Percentiles rank a stretch among this genome's conserved stretches.
phyloP scores from a whole-genome alignment of 2,797 vertebrate genomes.

The Amniataba percoides region DNA sequence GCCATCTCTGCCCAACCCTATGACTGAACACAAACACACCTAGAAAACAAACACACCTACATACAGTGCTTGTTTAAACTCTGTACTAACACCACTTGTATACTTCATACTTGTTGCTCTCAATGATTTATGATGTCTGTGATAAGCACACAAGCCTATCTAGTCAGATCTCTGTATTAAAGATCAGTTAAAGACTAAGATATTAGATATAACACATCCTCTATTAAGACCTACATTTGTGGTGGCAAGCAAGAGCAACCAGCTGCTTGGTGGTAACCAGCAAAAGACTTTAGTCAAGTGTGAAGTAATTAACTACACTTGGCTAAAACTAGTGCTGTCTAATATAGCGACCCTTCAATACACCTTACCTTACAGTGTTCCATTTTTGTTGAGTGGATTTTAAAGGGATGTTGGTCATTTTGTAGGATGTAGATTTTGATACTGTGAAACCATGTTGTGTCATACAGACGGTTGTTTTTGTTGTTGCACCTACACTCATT shows the following conservation, averaged over 20 bases:
- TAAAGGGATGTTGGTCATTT: neutral
- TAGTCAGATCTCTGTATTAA: neutral
- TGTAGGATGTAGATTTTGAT: neutral
- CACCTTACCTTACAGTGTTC: neutral
- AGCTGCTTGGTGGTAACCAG: neutral
- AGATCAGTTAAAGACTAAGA: neutral
- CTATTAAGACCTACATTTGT: neutral
- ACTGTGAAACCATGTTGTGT: neutral
- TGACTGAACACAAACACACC: slow-evolving; percentile 49
- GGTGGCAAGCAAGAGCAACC: neutral
- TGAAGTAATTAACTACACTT: neutral
- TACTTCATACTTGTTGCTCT: neutral
- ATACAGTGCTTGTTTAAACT: slow-evolving; percentile 32
- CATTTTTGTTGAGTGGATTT: neutral
- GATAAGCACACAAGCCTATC: slow-evolving; percentile 19
- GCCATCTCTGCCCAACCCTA: slow-evolving; percentile 40
- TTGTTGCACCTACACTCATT: neutral
- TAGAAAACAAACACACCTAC: slow-evolving; percentile 43
- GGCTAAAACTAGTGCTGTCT: neutral
- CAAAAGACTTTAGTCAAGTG: neutral
- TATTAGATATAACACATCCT: neutral
- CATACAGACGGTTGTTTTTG: neutral
- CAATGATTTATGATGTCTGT: slow-evolving; percentile 26
- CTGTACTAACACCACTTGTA: slow-evolving; percentile 10
- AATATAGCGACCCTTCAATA: neutral